phyloP scores from a whole-genome alignment of 2,797 vertebrate genomes.

The Macroramphosus scolopax region DNA sequence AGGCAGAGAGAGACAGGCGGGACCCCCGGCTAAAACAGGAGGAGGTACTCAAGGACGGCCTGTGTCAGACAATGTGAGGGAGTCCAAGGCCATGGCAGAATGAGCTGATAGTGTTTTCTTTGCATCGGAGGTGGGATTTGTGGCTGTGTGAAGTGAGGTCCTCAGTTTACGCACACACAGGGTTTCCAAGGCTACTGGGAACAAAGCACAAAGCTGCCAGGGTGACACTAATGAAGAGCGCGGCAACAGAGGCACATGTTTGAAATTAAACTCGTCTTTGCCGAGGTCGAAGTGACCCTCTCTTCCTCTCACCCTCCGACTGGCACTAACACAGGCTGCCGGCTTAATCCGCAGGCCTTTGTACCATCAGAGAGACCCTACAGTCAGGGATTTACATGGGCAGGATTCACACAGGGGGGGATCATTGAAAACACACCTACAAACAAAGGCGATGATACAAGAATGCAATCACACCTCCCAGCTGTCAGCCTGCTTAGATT shows the following conservation, averaged over 20 bases:
- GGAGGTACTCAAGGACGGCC: constrained; percentile 36
- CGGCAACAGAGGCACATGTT: constrained; percentile 36
- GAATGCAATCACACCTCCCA: constrained; percentile 34
- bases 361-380: constrained; percentile 44
- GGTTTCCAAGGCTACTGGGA: constrained; percentile 25
- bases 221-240: constrained; percentile 14
- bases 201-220: constrained; percentile 25
- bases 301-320: constrained; percentile 3
- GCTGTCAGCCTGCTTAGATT: constrained; percentile 36
- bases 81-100: constrained; percentile 10
- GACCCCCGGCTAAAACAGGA: constrained; percentile 38
- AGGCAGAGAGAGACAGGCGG: constrained; percentile 15
- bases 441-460: constrained; percentile 52
- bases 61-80: constrained; percentile 10
- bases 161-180: constrained; percentile 11
- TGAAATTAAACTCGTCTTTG: constrained; percentile 46
- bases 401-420: constrained; percentile 49
- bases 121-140: constrained; percentile 7
- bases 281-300: constrained; percentile 40
- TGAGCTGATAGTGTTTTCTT: constrained; percentile 22
- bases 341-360: constrained; percentile 57
- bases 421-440: constrained; percentile 49
- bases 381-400: constrained; percentile 50
- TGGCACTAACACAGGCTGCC: constrained; percentile 40
- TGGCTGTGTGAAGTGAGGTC: constrained; percentile 1